Conservation (phyloP, 2,888 invertebrate species). For the Eupelmus urozonus region DNA sequence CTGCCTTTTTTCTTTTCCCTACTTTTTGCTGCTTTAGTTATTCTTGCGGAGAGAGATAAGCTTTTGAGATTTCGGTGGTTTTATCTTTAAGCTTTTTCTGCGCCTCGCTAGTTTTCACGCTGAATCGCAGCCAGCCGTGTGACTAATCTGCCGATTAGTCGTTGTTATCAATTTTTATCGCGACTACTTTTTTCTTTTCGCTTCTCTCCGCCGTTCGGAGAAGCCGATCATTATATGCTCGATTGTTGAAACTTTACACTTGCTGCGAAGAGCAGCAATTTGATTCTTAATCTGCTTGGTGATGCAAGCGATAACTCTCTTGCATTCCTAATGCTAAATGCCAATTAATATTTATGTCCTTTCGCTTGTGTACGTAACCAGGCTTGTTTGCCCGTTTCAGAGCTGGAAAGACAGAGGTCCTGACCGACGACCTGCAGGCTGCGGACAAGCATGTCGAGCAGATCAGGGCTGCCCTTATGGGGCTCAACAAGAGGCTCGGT, state of each 20-base stretch:
- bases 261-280: constrained; percentile 8
- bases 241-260: not conserved
- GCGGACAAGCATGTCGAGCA: constrained; percentile 91
- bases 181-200: too few species aligned
- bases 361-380: not conserved
- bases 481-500: constrained; percentile 81
- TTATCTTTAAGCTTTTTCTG: not conserved
- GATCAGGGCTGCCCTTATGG: constrained; percentile 84
- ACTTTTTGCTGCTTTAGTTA: not conserved
- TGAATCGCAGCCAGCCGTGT: not conserved
- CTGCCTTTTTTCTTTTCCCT: not conserved
- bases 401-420: constrained; percentile 89
- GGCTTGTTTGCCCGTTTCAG: constrained; percentile 79
- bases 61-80: not conserved
- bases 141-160: constrained; percentile 3
- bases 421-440: constrained; percentile 89
- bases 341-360: constrained; percentile 45
- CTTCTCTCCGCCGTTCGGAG: too few species aligned
- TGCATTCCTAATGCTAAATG: constrained; percentile 37
- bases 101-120: not conserved
- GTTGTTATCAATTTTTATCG: constrained; percentile 3
- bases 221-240: not conserved
- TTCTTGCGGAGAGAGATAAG: not conserved
- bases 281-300: constrained; percentile 39
- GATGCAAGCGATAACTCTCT: constrained; percentile 49